Percentiles rank a stretch among this genome's conserved stretches.
phyloP scores from a whole-genome alignment of 2,888 invertebrate genomes.

The Cecidostiba fungosa region DNA sequence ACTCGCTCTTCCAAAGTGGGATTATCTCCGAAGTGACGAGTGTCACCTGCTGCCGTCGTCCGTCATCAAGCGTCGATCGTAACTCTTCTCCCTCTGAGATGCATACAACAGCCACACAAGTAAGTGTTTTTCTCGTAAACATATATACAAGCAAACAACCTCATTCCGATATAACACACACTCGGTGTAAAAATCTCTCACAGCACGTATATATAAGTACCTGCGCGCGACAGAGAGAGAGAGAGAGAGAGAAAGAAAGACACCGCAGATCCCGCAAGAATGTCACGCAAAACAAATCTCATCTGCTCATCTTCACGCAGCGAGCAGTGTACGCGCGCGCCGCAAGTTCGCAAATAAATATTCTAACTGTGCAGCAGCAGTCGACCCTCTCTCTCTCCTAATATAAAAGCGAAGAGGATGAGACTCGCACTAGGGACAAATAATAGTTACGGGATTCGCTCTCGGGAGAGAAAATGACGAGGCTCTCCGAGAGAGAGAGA shows the following conservation, averaged over 20 bases:
- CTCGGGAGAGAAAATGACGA: conserved; percentile 20
- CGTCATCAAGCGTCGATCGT: background rate
- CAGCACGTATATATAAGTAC: too few relatives aligned
- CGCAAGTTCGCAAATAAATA: conserved; percentile 49
- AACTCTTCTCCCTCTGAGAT: background rate
- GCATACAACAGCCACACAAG: background rate
- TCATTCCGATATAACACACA: background rate
- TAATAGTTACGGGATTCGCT: conserved; percentile 51
- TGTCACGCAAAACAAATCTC: conserved; percentile 13
- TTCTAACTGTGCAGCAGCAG: conserved; percentile 49
- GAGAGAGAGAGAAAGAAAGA: background rate
- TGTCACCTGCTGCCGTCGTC: background rate
- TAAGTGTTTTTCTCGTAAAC: background rate
- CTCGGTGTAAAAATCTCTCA: too few relatives aligned
- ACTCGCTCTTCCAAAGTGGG: background rate
- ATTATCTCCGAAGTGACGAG: background rate
- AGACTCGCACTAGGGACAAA: conserved; percentile 20
- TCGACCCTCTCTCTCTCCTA: background rate
- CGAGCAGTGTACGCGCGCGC: background rate
- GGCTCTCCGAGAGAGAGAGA: background rate
- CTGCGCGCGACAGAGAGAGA: background rate
- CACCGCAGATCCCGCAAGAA: conserved; percentile 23
- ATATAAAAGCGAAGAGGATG: background rate
- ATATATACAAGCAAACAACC: background rate
- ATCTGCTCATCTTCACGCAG: conserved; percentile 6